A percentile compares a stretch with the other conserved stretches of the same genome.
phyloP scores from a whole-genome alignment of 1,140 invertebrate genomes.

The Laodelphax striatellus region DNA sequence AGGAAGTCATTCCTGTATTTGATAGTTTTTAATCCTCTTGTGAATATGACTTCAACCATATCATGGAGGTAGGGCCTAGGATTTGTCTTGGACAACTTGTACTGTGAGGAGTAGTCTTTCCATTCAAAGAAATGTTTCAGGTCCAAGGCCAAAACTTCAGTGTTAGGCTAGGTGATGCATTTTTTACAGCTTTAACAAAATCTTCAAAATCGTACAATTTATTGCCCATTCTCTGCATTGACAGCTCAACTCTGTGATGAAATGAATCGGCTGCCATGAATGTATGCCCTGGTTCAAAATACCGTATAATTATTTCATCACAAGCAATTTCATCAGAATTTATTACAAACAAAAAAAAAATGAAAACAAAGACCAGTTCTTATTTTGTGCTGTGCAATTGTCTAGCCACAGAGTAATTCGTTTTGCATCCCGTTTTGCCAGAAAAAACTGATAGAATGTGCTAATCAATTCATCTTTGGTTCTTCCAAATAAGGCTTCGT shows the following conservation, averaged over 20 bases:
- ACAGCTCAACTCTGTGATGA: constrained; percentile 24
- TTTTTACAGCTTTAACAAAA: neutral
- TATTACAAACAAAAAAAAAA: constrained; percentile 13
- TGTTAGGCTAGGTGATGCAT: too few species aligned
- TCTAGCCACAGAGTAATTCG: constrained; percentile 19
- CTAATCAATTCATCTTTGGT: constrained; percentile 19
- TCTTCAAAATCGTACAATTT: constrained; percentile 4
- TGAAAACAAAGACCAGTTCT: constrained; percentile 14
- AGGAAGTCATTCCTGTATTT: too few species aligned
- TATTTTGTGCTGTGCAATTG: constrained; percentile 21
- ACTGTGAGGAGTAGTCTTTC: too few species aligned
- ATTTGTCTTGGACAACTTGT: too few species aligned
- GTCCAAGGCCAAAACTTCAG: too few species aligned
- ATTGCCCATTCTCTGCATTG: neutral
- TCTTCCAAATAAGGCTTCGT: constrained; percentile 18
- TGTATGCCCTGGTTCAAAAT: constrained; percentile 25
- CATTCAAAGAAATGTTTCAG: too few species aligned
- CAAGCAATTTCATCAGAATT: constrained; percentile 21
- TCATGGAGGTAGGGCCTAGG: too few species aligned
- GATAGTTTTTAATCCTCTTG: too few species aligned
- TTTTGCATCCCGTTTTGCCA: neutral
- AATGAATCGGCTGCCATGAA: constrained; percentile 27
- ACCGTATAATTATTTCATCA: constrained; percentile 14
- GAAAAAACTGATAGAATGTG: constrained; percentile 11
- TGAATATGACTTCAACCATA: too few species aligned